Percentiles rank a stretch among this genome's conserved stretches.
phyloP scores from a whole-genome alignment of 2,888 invertebrate species.

The Poecilus cupreus region DNA sequence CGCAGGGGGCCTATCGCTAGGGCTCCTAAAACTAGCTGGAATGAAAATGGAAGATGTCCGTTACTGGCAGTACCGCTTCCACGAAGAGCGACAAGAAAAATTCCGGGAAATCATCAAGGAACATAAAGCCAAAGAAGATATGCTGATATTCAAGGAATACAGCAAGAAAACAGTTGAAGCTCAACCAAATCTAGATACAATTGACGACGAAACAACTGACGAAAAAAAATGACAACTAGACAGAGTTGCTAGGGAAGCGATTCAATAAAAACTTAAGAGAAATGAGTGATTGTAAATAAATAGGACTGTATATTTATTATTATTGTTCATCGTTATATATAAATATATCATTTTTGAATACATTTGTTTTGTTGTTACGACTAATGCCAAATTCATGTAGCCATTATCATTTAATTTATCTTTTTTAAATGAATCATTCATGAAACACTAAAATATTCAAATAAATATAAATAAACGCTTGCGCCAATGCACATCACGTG shows the following conservation, averaged over 20 bases:
- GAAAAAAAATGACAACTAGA: too few species aligned
- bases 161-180: constrained; percentile 63
- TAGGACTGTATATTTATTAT: constrained; percentile 11
- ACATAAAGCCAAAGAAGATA: constrained; percentile 67
- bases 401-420: too few species aligned
- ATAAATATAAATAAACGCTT: too few species aligned
- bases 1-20: constrained; percentile 76
- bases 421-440: too few species aligned
- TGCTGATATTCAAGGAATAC: constrained; percentile 65
- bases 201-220: constrained; percentile 60
- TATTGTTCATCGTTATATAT: background rate
- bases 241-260: background rate
- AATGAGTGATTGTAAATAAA: background rate
- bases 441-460: too few species aligned
- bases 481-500: too few species aligned
- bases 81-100: constrained; percentile 69
- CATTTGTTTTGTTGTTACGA: background rate
- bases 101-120: constrained; percentile 67
- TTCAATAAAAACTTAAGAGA: too few species aligned
- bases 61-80: constrained; percentile 76
- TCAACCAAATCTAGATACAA: constrained; percentile 65
- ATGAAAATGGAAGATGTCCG: constrained; percentile 79
- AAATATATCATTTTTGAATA: constrained; percentile 31
- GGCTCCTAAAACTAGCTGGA: constrained; percentile 77
- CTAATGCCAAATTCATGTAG: background rate